These are phyloP conservation scores for Melanostoma mellinum DNA, from an alignment of 2,888 invertebrate genomes.

Conservation along the genomic window DNA sequence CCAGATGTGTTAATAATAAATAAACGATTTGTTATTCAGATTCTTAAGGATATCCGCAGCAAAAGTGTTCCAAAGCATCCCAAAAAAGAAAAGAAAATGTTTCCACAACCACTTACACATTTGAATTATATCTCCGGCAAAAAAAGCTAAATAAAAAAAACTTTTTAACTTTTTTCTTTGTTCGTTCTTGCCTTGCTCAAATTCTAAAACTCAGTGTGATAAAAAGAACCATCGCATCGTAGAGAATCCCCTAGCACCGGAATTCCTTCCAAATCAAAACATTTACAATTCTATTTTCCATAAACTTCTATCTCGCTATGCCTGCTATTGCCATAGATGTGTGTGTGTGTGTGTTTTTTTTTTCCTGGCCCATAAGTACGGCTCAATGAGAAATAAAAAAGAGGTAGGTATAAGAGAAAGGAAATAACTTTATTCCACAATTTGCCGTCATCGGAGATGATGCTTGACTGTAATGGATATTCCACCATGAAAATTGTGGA, in stretches of 20 bases:
- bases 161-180: constrained; percentile 29
- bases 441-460: constrained; percentile 55
- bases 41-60: constrained; percentile 56
- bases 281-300: constrained; percentile 68
- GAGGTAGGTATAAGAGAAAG: constrained; percentile 28
- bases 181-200: not conserved
- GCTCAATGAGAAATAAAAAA: constrained; percentile 45
- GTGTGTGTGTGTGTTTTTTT: constrained; percentile 42
- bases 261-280: constrained; percentile 62
- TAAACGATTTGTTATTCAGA: constrained; percentile 66
- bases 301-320: constrained; percentile 39
- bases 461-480: constrained; percentile 57
- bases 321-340: constrained; percentile 5
- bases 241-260: constrained; percentile 52
- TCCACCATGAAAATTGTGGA: constrained; percentile 42
- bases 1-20: constrained; percentile 63
- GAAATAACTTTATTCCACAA: constrained; percentile 65
- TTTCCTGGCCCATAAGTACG: constrained; percentile 53
- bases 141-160: constrained; percentile 18
- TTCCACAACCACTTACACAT: constrained; percentile 37
- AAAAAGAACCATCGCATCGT: constrained; percentile 30
- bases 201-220: constrained; percentile 21
- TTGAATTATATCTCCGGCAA: constrained; percentile 51
- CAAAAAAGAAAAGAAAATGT: constrained; percentile 17
- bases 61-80: constrained; percentile 24